A percentile compares a stretch with the other conserved stretches of the same genome.
Evolutionary conservation across 2,888 invertebrate genomes (phyloP).

Genomic region (Dynastes tityus): DNA sequence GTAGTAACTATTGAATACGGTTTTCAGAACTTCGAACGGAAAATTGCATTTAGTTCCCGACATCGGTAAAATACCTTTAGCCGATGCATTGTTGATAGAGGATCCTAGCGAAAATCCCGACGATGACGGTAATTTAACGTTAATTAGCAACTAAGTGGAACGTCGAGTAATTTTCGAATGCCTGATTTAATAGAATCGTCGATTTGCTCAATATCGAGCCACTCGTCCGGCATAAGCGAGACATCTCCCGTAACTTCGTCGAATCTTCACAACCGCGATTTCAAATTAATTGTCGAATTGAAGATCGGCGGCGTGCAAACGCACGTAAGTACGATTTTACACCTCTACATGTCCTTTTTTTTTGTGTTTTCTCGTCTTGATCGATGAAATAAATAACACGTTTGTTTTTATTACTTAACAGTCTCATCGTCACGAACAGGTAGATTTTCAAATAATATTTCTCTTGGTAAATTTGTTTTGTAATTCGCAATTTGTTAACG

Average conservation of each 20-base stretch:
- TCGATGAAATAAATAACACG: slow-evolving; percentile 4
- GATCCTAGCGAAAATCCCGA: slow-evolving; percentile 83
- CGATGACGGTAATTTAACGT: slow-evolving; percentile 75
- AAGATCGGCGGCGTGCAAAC: slow-evolving; percentile 70
- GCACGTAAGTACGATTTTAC: slow-evolving; percentile 59
- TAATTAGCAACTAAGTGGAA: background rate
- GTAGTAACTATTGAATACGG: background rate
- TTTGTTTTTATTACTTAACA: slow-evolving; percentile 30
- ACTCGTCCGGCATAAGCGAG: slow-evolving; percentile 72
- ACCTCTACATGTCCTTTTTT: background rate
- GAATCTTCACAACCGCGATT: slow-evolving; percentile 78
- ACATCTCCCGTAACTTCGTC: slow-evolving; percentile 62
- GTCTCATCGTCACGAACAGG: slow-evolving; percentile 43
- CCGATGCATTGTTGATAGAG: slow-evolving; percentile 89
- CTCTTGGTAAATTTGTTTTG: background rate
- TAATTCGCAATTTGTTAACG: background rate
- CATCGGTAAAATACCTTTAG: slow-evolving; percentile 86
- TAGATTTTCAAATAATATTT: slow-evolving; percentile 22
- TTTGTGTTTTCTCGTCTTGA: background rate
- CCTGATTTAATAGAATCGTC: slow-evolving; percentile 68
- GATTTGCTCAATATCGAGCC: slow-evolving; percentile 74
- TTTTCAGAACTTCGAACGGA: slow-evolving; percentile 81
- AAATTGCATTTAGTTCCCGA: slow-evolving; percentile 89
- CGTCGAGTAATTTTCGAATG: background rate
- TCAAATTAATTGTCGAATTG: slow-evolving; percentile 81